Conservation (phyloP, 2,113 vertebrate species). For the Rhynchomys soricoides region DNA sequence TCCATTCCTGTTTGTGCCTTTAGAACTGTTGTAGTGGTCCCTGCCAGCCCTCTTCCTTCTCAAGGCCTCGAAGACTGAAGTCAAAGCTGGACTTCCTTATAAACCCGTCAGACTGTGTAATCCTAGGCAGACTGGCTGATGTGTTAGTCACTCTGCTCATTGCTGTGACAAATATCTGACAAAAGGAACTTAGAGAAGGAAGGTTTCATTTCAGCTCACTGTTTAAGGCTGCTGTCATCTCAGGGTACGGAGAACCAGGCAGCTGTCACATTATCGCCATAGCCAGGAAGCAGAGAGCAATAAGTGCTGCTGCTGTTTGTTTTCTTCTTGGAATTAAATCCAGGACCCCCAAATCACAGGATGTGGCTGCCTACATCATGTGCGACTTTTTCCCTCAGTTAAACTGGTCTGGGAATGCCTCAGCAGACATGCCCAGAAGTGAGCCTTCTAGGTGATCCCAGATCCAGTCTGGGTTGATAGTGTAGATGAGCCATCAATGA, state of each 20-base stretch:
- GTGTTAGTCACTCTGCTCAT: not conserved
- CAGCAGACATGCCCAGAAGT: not conserved
- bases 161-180: not conserved
- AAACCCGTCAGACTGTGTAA: rapidly evolving
- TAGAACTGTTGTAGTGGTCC: not conserved
- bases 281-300: not conserved
- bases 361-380: not conserved
- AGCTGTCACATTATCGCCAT: not conserved
- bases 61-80: not conserved
- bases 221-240: not conserved
- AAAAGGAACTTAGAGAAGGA: not conserved
- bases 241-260: not conserved
- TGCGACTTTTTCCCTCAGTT: not conserved
- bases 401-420: not conserved
- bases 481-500: not conserved
- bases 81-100: not conserved
- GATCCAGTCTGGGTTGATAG: not conserved
- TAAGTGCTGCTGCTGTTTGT: not conserved
- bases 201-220: not conserved
- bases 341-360: too few species aligned
- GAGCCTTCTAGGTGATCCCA: not conserved
- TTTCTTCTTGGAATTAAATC: not conserved
- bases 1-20: not conserved
- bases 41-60: not conserved
- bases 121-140: not conserved